These are phyloP conservation scores for Cephus sareptanus DNA, from an alignment of 2,888 invertebrate genomes.

Conservation along the genomic window DNA sequence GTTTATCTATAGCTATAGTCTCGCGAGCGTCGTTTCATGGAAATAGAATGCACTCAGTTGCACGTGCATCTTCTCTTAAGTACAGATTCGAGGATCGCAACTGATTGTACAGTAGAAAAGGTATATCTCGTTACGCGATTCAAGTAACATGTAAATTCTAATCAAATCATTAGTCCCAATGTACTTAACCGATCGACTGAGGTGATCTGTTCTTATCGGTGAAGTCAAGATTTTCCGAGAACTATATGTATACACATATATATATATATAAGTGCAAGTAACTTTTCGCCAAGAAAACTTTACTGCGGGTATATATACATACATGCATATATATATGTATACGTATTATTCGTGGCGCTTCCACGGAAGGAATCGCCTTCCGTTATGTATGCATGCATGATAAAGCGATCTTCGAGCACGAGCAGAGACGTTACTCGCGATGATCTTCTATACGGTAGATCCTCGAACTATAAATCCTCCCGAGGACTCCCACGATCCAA, in stretches of 20 bases:
- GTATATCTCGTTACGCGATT: neutral
- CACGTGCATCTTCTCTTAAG: neutral
- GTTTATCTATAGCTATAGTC: neutral
- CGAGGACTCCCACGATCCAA: slow-evolving; percentile 47
- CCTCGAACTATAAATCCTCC: slow-evolving; percentile 49
- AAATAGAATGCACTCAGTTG: neutral
- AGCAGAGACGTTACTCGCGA: slow-evolving; percentile 40
- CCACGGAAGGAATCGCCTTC: slow-evolving; percentile 19
- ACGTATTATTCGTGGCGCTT: neutral
- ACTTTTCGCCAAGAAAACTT: neutral
- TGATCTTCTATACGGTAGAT: slow-evolving; percentile 40
- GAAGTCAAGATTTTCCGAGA: neutral
- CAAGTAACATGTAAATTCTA: neutral
- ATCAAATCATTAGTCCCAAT: neutral
- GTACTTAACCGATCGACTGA: neutral
- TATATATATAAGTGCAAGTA: neutral
- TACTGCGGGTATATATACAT: neutral
- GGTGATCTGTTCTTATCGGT: neutral
- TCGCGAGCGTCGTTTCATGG: neutral
- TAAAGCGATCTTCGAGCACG: slow-evolving; percentile 37
- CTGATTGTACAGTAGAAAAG: neutral
- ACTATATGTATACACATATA: neutral
- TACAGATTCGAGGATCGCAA: neutral
- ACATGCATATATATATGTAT: neutral
- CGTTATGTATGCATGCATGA: slow-evolving; percentile 30